Conservation (phyloP, 35 echinoderm and acorn worm species). For the Lytechinus variegatus region DNA sequence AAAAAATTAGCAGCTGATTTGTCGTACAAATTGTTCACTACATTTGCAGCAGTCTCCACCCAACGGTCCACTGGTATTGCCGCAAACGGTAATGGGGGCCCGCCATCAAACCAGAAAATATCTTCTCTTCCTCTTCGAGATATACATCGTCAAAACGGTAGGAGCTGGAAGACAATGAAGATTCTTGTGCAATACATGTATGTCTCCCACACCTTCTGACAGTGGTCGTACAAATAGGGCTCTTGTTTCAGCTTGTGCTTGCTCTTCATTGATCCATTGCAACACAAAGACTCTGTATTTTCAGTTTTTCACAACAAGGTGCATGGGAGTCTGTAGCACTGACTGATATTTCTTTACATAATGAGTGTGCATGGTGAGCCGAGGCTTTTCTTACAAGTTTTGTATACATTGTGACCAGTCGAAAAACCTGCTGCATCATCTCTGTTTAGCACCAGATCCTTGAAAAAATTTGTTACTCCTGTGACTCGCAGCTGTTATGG, state of each 20-base stretch:
- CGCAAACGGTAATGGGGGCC: not conserved
- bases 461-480: too few species aligned
- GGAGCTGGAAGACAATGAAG: not conserved
- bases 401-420: constrained; percentile 51
- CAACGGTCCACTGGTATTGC: not conserved
- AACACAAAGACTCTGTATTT: too few species aligned
- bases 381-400: constrained; percentile 52
- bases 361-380: constrained; percentile 55
- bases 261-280: not conserved
- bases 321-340: constrained; percentile 61
- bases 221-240: not conserved
- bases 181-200: not conserved
- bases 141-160: not conserved
- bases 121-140: not conserved
- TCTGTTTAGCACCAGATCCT: too few species aligned
- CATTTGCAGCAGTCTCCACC: not conserved
- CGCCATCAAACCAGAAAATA: constrained; percentile 13
- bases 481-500: too few species aligned
- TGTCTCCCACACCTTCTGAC: not conserved
- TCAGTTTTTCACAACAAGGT: constrained; percentile 54
- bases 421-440: too few species aligned
- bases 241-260: not conserved
- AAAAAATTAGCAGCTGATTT: too few species aligned
- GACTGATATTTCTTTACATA: constrained; percentile 73
- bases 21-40: not conserved